phyloP scores from a whole-genome alignment of 1,140 invertebrate species.

The Cepaea nemoralis region DNA sequence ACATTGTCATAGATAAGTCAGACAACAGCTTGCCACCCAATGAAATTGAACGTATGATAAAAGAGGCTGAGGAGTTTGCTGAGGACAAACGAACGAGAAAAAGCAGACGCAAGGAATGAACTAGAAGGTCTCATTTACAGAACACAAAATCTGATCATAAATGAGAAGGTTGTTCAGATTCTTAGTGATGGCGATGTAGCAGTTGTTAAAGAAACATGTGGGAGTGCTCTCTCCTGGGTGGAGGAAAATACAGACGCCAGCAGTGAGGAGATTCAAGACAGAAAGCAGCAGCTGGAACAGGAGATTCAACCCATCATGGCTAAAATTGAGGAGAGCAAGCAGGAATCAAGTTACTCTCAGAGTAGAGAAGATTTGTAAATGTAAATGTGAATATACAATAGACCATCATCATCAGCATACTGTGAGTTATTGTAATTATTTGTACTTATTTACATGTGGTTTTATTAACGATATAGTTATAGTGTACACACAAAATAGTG shows the following conservation, averaged over 20 bases:
- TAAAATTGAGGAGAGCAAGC: conserved; percentile 85
- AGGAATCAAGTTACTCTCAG: conserved; percentile 65
- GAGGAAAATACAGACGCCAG: conserved; percentile 95
- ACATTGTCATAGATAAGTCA: conserved; percentile 98
- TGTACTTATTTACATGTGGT: too few species aligned
- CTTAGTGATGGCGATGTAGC: conserved; percentile 89
- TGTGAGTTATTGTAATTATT: too few species aligned
- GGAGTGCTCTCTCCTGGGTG: conserved; percentile 96
- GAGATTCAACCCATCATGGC: conserved; percentile 96
- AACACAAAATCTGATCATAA: conserved; percentile 92
- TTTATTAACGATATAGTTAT: too few species aligned
- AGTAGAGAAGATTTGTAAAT: conserved; percentile 60
- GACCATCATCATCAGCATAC: too few species aligned
- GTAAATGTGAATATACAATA: too few species aligned
- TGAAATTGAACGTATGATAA: conserved; percentile 97
- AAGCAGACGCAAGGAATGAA: conserved; percentile 88
- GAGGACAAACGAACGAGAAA: too few species aligned
- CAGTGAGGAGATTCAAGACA: conserved; percentile 91
- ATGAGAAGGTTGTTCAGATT: conserved; percentile 95
- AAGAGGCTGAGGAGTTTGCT: conserved; percentile 92
- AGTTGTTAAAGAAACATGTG: conserved; percentile 92
- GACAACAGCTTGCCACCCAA: conserved; percentile 95
- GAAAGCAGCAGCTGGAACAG: conserved; percentile 95
- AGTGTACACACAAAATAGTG: too few species aligned
- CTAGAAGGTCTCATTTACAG: conserved; percentile 97